Evolutionary conservation across 2,888 invertebrate species (phyloP).

Genomic region (Philhelius pedissequus): DNA sequence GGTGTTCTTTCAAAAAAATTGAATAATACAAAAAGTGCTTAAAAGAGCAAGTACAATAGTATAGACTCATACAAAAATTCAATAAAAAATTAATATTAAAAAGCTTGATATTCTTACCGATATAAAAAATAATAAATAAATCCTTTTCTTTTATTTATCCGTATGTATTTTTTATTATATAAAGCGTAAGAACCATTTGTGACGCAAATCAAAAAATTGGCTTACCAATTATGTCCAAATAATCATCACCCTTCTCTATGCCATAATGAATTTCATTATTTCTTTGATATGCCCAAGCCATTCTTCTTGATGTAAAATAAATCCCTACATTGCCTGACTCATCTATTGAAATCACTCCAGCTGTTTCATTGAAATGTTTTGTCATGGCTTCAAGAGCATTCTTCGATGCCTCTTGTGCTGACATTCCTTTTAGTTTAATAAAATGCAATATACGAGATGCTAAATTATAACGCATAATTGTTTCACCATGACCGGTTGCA

Average conservation of each 20-base stretch:
- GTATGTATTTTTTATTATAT: too few relatives aligned
- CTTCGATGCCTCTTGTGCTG: conserved; percentile 83
- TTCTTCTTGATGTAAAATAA: conserved; percentile 45
- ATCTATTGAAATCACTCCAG: conserved; percentile 86
- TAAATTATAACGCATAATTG: conserved; percentile 87
- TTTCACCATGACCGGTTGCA: conserved; percentile 90
- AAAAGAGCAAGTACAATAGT: too few relatives aligned
- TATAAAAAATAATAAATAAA: too few relatives aligned
- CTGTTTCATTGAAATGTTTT: conserved; percentile 83
- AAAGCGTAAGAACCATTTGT: too few relatives aligned
- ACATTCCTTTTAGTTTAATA: conserved; percentile 81
- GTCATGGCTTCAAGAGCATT: conserved; percentile 85
- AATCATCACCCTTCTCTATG: conserved; percentile 28
- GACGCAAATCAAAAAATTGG: neutral
- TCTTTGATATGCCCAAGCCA: conserved; percentile 53
- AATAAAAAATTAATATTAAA: too few relatives aligned
- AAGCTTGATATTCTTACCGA: too few relatives aligned
- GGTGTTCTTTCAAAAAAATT: too few relatives aligned
- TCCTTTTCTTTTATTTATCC: too few relatives aligned
- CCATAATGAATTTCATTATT: conserved; percentile 44
- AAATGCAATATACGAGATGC: conserved; percentile 85
- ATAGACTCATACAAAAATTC: too few relatives aligned
- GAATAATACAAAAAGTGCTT: too few relatives aligned
- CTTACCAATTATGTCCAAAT: conserved; percentile 27
- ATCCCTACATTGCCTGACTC: conserved; percentile 72